Base-by-base conservation (phyloP, 1,140 invertebrate species). In the Brachionus sp. region DNA sequence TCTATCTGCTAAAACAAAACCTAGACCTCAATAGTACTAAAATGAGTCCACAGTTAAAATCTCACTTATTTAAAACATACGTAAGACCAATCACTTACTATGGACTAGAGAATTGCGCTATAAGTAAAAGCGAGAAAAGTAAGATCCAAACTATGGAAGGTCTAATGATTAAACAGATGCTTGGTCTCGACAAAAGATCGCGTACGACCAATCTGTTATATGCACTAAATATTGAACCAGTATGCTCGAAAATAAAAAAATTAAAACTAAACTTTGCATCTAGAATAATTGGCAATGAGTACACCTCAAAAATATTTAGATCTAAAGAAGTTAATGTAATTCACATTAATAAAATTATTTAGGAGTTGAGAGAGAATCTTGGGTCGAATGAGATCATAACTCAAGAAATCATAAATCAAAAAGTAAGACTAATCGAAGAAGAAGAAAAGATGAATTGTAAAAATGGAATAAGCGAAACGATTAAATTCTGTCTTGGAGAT, bases 81-180 rank as follows among this genome's bases (percentile, higher is more conserved):
- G 29, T 68, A 68, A 68, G 64, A 68, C 64, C 64, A 29, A 68
- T 68, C 23, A 68, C 29, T 13, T 68, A 68, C 64, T 68, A 68
- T 33, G 64, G 64, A 62, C 53, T 62, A 23, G 53, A 68, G 29
- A 68, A 29, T 35, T 68, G 64, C 29, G 29, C 9, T 12, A 68
- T 29, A 33, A 33, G 29, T 68, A 68, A 68, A 29, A 33, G 64
- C 29, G 19, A 68, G 12, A 9, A 68, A 68, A 68, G 29, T 19
- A 68, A 33, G 29, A 68, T 68, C 29, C 64, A 68, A 68, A 68
- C 64, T 10, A 68, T 68, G 64, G 64, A 68, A 68, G 29, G 23
- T 25, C 29, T 68, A 35, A 68, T 68, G 64, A 68, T 68, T 29
- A 68, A 68, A 68, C 64, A 68, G 29, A 68, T 68, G 64, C 64